phyloP scores from a whole-genome alignment of 1,140 invertebrate species.

The Drosophila sp. region DNA sequence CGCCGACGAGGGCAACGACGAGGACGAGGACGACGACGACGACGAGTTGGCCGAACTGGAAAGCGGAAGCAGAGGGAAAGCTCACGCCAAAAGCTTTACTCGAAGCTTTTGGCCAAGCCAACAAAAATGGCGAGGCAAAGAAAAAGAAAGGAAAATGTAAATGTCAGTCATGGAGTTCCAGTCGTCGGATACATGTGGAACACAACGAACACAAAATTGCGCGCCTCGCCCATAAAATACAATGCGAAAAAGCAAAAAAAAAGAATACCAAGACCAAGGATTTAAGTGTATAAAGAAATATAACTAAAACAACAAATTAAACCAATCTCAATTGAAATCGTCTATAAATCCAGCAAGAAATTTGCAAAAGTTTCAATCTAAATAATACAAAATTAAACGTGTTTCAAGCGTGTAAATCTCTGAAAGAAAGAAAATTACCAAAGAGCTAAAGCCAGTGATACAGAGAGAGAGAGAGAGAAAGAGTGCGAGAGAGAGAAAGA shows the following conservation, averaged over 20 bases:
- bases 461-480: constrained; percentile 10
- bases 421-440: constrained; percentile 2
- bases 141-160: constrained; percentile 37
- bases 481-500: background rate
- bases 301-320: background rate
- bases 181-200: constrained; percentile 83
- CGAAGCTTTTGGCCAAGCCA: constrained; percentile 45
- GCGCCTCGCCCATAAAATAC: constrained; percentile 61
- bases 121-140: background rate
- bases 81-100: constrained; percentile 41
- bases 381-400: background rate
- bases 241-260: constrained; percentile 68
- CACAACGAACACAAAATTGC: constrained; percentile 65
- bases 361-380: background rate
- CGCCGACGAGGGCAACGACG: background rate
- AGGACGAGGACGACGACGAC: background rate
- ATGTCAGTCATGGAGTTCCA: constrained; percentile 83
- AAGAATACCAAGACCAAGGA: constrained; percentile 25
- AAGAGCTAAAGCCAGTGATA: background rate
- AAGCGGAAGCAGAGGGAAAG: constrained; percentile 38
- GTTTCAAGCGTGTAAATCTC: background rate
- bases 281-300: constrained; percentile 27
- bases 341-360: background rate
- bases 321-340: background rate
- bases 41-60: constrained; percentile 49